These are phyloP conservation scores for Tauraco hartlaubi DNA, from an alignment of 2,797 vertebrate genomes.

Conservation along the genomic window DNA sequence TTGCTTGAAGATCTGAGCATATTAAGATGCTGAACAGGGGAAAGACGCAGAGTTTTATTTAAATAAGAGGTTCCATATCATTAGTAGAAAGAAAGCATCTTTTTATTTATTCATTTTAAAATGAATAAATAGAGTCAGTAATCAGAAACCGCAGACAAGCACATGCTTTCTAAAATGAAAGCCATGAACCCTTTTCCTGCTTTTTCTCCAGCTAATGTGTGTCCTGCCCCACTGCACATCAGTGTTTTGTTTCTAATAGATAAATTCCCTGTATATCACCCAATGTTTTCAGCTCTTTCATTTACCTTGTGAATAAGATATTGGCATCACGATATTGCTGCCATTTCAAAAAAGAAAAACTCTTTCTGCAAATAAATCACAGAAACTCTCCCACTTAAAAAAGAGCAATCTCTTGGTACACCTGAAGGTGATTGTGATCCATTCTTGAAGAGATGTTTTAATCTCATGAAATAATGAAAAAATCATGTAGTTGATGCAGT, in stretches of 20 bases:
- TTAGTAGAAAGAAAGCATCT: background rate
- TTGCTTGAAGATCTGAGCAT: background rate
- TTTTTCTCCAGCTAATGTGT: background rate
- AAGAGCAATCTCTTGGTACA: background rate
- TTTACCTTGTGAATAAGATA: background rate
- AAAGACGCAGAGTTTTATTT: background rate
- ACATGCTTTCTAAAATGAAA: background rate
- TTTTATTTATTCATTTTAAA: background rate
- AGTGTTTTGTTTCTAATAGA: background rate
- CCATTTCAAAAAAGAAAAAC: background rate
- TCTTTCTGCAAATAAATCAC: background rate
- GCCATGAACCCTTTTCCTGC: background rate
- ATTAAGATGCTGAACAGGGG: background rate
- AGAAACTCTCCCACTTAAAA: background rate
- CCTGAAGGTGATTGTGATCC: background rate
- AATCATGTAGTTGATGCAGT: background rate
- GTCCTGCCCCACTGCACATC: background rate
- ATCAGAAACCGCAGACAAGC: background rate
- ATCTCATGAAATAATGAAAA: background rate
- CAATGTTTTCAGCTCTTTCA: background rate
- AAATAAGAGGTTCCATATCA: background rate
- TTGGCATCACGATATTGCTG: background rate
- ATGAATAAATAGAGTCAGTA: background rate
- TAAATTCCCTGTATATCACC: background rate
- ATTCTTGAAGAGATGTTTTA: background rate